phyloP scores from a whole-genome alignment of 2,797 vertebrate genomes.

The Brachyrhaphis roseni region DNA sequence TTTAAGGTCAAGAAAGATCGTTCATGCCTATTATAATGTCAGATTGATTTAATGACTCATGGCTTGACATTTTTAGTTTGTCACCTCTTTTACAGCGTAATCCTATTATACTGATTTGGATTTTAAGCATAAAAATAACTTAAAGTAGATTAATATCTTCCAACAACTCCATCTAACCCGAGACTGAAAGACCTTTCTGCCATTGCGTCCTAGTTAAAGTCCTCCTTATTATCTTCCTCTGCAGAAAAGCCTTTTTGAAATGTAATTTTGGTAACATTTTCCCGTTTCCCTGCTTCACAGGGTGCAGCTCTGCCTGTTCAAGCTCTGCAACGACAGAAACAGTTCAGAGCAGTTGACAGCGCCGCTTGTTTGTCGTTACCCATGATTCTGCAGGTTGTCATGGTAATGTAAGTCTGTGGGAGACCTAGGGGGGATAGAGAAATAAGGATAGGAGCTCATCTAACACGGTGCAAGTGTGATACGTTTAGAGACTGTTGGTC shows the following conservation, averaged over 20 bases:
- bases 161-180: not conserved
- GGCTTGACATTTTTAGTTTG: conserved; percentile 2
- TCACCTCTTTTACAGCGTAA: conserved; percentile 2
- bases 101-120: not conserved
- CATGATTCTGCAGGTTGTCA: conserved; percentile 63
- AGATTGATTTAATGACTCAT: conserved; percentile 8
- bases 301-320: conserved; percentile 14
- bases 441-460: conserved; percentile 35
- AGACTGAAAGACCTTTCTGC: not conserved
- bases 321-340: conserved; percentile 24
- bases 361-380: conserved; percentile 57
- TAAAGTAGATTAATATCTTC: not conserved
- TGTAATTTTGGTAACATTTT: not conserved
- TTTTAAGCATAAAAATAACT: not conserved
- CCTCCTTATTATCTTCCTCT: not conserved
- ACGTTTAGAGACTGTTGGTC: conserved; percentile 33
- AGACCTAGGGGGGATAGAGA: conserved; percentile 48
- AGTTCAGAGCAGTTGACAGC: conserved; percentile 36
- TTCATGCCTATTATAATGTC: conserved; percentile 2
- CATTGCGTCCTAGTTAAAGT: not conserved
- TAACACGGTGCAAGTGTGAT: conserved; percentile 45
- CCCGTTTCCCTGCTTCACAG: conserved; percentile 10
- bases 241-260: conserved; percentile 5
- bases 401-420: conserved; percentile 57
- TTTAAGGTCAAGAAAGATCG: conserved; percentile 22